Evolutionary conservation across 2,797 vertebrate species (phyloP).

Genomic region (Perdix hodgsoniae): DNA sequence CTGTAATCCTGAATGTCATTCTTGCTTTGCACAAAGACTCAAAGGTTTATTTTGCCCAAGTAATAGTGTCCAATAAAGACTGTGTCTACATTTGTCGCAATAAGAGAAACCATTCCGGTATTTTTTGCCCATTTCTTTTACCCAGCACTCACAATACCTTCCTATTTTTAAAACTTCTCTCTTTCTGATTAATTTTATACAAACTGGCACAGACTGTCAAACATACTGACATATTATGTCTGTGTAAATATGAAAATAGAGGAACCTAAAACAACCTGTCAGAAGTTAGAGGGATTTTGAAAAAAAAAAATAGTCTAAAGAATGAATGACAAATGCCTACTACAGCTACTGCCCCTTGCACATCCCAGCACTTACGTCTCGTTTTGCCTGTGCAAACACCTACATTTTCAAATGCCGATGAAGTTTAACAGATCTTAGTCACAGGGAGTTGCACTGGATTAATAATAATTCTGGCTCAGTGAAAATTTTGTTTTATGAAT

Average conservation of each 20-base stretch:
- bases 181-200: not conserved
- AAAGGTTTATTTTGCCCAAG: not conserved
- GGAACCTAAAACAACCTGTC: not conserved
- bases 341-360: not conserved
- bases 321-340: not conserved
- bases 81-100: not conserved
- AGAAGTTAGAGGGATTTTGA: not conserved
- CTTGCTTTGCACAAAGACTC: not conserved
- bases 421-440: conserved; percentile 51
- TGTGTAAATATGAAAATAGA: not conserved
- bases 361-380: not conserved
- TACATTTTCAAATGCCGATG: conserved; percentile 31
- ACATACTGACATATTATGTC: not conserved
- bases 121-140: not conserved
- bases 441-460: conserved; percentile 55
- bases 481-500: conserved; percentile 32
- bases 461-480: conserved; percentile 37
- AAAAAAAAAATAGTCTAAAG: not conserved
- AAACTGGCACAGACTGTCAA: not conserved
- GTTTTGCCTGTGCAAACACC: conserved; percentile 8
- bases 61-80: not conserved
- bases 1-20: not conserved
- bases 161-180: not conserved
- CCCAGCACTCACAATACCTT: not conserved
- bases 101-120: not conserved